These are phyloP conservation scores for Fragum sueziense DNA, from an alignment of 2,888 invertebrate genomes.

Conservation along the genomic window DNA sequence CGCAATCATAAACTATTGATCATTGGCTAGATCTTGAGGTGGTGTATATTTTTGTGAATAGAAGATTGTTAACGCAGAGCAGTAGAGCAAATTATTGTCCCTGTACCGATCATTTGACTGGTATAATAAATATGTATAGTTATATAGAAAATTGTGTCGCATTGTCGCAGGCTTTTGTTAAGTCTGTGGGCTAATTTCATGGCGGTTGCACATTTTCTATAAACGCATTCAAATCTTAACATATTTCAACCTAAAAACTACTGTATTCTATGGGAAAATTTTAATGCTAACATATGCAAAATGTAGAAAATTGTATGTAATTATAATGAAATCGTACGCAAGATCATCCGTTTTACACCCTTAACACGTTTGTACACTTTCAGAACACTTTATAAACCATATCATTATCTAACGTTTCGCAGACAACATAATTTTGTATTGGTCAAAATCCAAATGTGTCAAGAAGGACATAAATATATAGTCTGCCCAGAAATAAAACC, in stretches of 20 bases:
- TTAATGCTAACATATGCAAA: neutral
- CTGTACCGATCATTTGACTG: neutral
- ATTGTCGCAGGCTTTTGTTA: neutral
- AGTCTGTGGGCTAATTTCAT: neutral
- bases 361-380: too few relatives aligned
- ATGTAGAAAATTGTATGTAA: neutral
- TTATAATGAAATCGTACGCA: neutral
- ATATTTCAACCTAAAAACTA: neutral
- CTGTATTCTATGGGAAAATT: neutral
- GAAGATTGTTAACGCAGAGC: neutral
- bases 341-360: too few relatives aligned
- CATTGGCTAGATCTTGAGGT: constrained; percentile 13
- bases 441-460: too few relatives aligned
- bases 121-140: neutral
- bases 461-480: too few relatives aligned
- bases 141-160: neutral
- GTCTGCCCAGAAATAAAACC: too few relatives aligned
- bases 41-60: neutral
- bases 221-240: neutral
- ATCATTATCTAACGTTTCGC: too few relatives aligned
- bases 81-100: constrained; percentile 3
- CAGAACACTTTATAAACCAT: too few relatives aligned
- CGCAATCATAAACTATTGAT: constrained; percentile 23
- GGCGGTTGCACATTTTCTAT: neutral
- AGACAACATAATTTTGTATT: too few relatives aligned